A percentile compares a stretch with the other conserved stretches of the same genome.
These are phyloP conservation scores for Sternarchorhynchus goeldii DNA, from an alignment of 2,797 vertebrate genomes.

Conservation along the genomic window DNA sequence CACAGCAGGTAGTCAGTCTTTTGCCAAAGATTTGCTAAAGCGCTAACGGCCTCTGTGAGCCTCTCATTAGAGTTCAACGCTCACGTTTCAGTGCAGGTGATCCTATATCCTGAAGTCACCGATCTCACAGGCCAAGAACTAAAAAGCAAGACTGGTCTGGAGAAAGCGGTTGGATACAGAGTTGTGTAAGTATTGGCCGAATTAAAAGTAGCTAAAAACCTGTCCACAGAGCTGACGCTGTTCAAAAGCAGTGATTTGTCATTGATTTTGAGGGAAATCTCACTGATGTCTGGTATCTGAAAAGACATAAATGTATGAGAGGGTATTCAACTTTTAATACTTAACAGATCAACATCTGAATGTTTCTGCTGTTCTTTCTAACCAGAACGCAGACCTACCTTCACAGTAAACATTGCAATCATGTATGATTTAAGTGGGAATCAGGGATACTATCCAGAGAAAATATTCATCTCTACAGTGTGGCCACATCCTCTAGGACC, in stretches of 20 bases:
- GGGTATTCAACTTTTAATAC: not conserved
- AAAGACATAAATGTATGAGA: not conserved
- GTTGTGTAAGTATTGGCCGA: not conserved
- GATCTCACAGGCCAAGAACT: not conserved
- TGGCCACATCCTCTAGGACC: too few species aligned
- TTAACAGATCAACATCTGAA: not conserved
- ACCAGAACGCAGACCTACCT: not conserved
- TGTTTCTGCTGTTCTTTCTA: constrained; percentile 7
- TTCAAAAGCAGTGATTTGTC: too few species aligned
- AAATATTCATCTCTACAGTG: constrained; percentile 18
- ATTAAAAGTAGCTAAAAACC: not conserved
- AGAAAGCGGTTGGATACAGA: not conserved
- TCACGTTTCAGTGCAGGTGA: not conserved
- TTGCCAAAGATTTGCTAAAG: constrained; percentile 19
- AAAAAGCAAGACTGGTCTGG: not conserved
- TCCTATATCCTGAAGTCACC: not conserved
- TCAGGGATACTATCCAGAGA: not conserved
- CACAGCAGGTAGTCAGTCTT: constrained; percentile 24
- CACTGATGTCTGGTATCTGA: not conserved
- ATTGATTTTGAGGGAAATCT: too few species aligned
- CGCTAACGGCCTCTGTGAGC: not conserved
- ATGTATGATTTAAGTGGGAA: constrained; percentile 12
- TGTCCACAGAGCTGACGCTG: not conserved
- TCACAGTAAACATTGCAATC: not conserved
- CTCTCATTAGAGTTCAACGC: not conserved